These are phyloP conservation scores for Cybosia mesomella DNA, from an alignment of 2,888 invertebrate genomes.

Conservation along the genomic window DNA sequence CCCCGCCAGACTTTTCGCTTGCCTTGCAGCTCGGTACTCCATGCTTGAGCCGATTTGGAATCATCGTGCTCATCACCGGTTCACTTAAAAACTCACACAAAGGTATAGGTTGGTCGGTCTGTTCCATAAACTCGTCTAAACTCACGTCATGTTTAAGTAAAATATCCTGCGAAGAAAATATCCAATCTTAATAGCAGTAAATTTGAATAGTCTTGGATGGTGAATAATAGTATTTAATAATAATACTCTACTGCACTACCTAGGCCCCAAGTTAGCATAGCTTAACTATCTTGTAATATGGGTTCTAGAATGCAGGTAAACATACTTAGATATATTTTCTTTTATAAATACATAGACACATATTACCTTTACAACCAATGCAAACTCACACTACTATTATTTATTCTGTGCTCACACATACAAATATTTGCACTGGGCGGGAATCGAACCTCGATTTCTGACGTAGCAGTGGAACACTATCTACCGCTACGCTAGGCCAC, in stretches of 20 bases:
- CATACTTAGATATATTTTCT: background rate
- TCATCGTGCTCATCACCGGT: background rate
- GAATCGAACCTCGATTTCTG: too few relatives aligned
- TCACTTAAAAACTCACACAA: constrained; percentile 33
- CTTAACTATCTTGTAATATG: too few relatives aligned
- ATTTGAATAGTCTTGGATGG: background rate
- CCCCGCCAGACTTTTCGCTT: constrained; percentile 64
- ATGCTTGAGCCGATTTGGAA: background rate
- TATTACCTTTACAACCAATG: too few relatives aligned
- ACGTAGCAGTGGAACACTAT: too few relatives aligned
- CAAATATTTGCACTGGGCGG: too few relatives aligned
- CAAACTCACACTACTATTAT: too few relatives aligned
- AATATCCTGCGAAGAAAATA: constrained; percentile 56
- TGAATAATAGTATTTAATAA: too few relatives aligned
- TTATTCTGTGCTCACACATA: too few relatives aligned
- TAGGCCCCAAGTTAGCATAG: too few relatives aligned
- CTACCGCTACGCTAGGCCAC: too few relatives aligned
- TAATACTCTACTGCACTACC: too few relatives aligned
- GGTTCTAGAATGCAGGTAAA: background rate
- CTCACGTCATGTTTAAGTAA: constrained; percentile 65
- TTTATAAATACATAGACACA: too few relatives aligned
- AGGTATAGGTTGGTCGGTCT: constrained; percentile 20
- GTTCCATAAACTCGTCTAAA: constrained; percentile 49
- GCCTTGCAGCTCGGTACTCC: constrained; percentile 51
- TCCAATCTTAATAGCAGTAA: background rate